phyloP scores from a whole-genome alignment of 2,113 vertebrate genomes.

The Oenanthe melanoleuca region DNA sequence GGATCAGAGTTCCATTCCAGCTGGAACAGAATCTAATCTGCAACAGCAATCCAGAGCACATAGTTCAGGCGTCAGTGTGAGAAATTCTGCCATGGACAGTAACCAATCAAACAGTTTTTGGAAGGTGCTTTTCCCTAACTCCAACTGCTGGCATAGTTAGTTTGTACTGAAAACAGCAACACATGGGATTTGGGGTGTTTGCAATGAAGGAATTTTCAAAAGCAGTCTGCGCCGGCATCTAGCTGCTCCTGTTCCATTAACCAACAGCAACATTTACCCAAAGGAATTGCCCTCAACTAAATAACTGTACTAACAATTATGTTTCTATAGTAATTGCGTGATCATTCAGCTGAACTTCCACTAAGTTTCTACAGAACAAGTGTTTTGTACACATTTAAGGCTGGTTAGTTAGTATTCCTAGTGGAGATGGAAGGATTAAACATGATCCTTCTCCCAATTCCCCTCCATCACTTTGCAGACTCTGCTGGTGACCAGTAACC shows the following conservation, averaged over 20 bases:
- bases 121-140: neutral
- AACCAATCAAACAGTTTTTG: neutral
- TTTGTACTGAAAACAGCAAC: neutral
- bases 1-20: neutral
- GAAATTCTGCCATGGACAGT: neutral
- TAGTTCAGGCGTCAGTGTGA: neutral
- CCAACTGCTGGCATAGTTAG: neutral
- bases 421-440: neutral
- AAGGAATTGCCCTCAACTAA: neutral
- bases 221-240: neutral
- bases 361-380: neutral
- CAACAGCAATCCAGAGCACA: neutral
- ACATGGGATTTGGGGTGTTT: accelerated
- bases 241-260: neutral
- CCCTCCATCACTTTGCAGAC: accelerated
- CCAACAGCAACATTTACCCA: neutral
- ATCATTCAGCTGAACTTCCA: neutral
- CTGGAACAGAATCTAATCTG: neutral
- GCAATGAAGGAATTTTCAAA: neutral
- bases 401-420: neutral
- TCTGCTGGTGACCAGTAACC: neutral
- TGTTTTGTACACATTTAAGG: neutral
- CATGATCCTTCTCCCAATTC: accelerated
- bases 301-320: neutral
- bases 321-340: neutral